Base-by-base conservation (phyloP, 2,113 vertebrate species). In the Leptocoma aspasia region DNA sequence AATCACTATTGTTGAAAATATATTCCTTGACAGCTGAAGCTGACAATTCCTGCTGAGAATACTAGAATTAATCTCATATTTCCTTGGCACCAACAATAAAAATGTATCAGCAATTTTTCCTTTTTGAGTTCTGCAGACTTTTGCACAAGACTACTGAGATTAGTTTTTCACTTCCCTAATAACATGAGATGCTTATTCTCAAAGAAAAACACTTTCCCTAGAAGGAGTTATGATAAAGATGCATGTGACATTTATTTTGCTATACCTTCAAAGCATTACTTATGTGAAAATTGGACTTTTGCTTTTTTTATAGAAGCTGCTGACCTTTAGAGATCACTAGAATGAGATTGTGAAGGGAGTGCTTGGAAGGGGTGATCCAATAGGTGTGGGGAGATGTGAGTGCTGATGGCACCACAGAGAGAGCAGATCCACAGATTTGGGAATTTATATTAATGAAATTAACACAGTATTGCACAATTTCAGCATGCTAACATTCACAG, bases 211-310 rank as follows among this genome's bases (percentile, higher is more conserved):
- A 83, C 79, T 96, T 93, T 79, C 60, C 80, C 37, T 37, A 23
- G 41, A 69, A 85, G 18, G 52, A 81, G 33, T 63, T 94, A 68
- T 90, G 85, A 70, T 94, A 77, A 71, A 78, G 31, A 73, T 52
- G 33, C 92, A 92, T 71, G 79, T 96, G 93, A 93, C 35, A 35
- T 88, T 83, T 75, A 37, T 95, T 95, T 77, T 60, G 39, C 31
- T 81, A 4, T 81, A 90, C 85, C 76, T 90, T 96, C 54, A 81
- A 63, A 63, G 35, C 52, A 68, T 47, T 77, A 16, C 28, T 80
- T 76, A 30, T 73, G 69, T 86, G 84, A 91, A 90, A 70, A 80
- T 61, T 23, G 6, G 28, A 52, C 44, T 94, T 89, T 57, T 65
- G 14, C 54, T 77, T 92, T 83, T 89, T 61, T 88, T 23, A 3